Evolutionary conservation across 2,797 vertebrate species (phyloP).

Genomic region (Choloepus didactylus): DNA sequence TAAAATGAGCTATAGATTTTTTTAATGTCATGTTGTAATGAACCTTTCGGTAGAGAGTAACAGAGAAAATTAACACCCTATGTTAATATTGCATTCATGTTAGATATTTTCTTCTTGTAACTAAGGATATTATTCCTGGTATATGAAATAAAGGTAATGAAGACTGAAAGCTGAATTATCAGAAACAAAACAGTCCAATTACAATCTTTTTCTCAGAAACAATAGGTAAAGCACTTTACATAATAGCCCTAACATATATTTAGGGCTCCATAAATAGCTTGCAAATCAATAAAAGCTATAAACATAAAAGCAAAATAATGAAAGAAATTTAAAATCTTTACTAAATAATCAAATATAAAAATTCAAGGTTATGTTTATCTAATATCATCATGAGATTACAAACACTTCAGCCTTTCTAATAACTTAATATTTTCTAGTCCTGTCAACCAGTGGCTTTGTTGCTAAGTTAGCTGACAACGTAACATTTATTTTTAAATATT

Average conservation of each 20-base stretch:
- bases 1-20: constrained; percentile 33
- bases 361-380: constrained; percentile 36
- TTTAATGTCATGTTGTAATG: constrained; percentile 16
- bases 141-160: constrained; percentile 47
- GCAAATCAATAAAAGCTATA: constrained; percentile 47
- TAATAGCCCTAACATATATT: constrained; percentile 33
- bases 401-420: constrained; percentile 19
- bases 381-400: constrained; percentile 66
- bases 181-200: constrained; percentile 65
- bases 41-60: constrained; percentile 34
- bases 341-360: constrained; percentile 46
- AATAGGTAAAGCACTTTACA: neutral
- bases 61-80: constrained; percentile 7
- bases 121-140: neutral
- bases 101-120: constrained; percentile 35
- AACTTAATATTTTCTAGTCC: constrained; percentile 54
- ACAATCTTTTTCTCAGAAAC: constrained; percentile 44
- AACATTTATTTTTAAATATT: constrained; percentile 49
- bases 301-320: constrained; percentile 31
- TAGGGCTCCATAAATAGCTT: constrained; percentile 35
- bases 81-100: neutral
- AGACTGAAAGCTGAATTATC: constrained; percentile 55
- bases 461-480: constrained; percentile 26
- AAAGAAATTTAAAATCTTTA: constrained; percentile 34
- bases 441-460: constrained; percentile 37